These are phyloP conservation scores for Melolontha melolontha DNA, from an alignment of 2,888 invertebrate genomes.

Conservation along the genomic window DNA sequence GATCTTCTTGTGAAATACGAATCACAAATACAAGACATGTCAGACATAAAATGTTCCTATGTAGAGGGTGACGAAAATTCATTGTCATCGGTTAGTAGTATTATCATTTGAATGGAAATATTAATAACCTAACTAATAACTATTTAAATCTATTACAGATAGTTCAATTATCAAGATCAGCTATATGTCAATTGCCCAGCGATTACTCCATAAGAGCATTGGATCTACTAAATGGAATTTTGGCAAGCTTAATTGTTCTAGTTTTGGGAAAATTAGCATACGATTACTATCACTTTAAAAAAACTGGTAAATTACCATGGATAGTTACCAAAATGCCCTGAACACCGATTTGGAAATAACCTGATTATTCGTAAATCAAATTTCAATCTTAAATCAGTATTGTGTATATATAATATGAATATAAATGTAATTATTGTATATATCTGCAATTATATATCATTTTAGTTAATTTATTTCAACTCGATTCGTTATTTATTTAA, in stretches of 20 bases:
- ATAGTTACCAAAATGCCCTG: constrained; percentile 83
- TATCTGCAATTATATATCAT: too few species aligned
- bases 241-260: constrained; percentile 77
- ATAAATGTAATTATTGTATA: not conserved
- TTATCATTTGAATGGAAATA: not conserved
- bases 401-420: not conserved
- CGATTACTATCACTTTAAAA: constrained; percentile 85
- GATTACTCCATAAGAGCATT: constrained; percentile 74
- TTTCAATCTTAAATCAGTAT: too few species aligned
- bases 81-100: constrained; percentile 68
- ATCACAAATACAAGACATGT: constrained; percentile 75
- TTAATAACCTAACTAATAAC: constrained; percentile 77
- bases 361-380: not conserved
- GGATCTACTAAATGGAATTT: constrained; percentile 78
- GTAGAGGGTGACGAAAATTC: constrained; percentile 74
- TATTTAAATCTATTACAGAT: constrained; percentile 77
- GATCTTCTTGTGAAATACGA: constrained; percentile 76
- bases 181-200: constrained; percentile 73
- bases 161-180: constrained; percentile 74
- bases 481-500: too few species aligned
- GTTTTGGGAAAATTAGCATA: constrained; percentile 81
- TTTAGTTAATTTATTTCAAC: too few species aligned
- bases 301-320: constrained; percentile 85
- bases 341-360: constrained; percentile 42
- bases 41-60: constrained; percentile 77